Percentiles rank a stretch among this genome's conserved stretches.
Evolutionary conservation across 2,797 vertebrate genomes (phyloP).

Genomic region (Anguilla anguilla): DNA sequence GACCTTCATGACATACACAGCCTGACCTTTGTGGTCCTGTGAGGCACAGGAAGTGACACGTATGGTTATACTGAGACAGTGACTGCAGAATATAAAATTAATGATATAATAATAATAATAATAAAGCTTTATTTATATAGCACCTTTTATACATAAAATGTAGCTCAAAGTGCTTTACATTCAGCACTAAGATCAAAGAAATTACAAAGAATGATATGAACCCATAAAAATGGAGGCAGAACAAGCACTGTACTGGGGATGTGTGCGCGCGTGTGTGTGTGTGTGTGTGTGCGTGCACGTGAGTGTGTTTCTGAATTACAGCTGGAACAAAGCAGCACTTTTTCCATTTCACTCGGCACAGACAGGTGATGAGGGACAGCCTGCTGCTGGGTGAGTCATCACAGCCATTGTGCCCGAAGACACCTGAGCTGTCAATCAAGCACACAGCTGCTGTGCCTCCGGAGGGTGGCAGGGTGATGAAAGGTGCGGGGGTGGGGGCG

Average conservation of each 20-base stretch:
- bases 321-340: background rate
- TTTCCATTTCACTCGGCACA: background rate
- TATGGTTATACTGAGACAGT: background rate
- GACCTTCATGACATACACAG: slow-evolving; percentile 12
- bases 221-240: slow-evolving; percentile 15
- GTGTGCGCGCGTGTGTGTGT: slow-evolving; percentile 3
- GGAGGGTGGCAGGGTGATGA: background rate
- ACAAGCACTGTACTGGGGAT: background rate
- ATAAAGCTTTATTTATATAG: no score
- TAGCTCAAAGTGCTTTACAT: no score
- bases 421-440: background rate
- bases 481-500: background rate
- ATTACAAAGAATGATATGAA: background rate
- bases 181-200: no score
- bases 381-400: background rate
- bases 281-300: background rate
- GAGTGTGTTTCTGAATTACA: background rate
- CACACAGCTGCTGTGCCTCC: background rate
- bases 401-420: background rate
- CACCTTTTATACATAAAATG: no score
- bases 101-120: no score
- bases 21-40: background rate
- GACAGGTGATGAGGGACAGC: background rate
- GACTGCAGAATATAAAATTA: background rate
- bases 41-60: background rate